phyloP scores from a whole-genome alignment of 2,888 invertebrate genomes.

The Spicauda simplicius region DNA sequence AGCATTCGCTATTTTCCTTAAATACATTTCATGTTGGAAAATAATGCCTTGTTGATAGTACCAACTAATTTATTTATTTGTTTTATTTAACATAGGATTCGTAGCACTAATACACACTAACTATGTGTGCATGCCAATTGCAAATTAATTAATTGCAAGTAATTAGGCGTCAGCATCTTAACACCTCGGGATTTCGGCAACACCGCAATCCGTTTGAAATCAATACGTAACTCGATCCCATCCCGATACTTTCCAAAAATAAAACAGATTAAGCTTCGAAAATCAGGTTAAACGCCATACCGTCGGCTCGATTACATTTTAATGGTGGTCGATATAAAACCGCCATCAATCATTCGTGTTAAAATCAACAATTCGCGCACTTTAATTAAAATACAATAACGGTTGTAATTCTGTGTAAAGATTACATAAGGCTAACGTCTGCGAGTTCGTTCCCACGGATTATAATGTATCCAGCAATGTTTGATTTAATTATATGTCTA shows the following conservation, averaged over 20 bases:
- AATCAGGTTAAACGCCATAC: constrained; percentile 43
- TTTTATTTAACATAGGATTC: no score
- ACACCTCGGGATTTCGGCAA: constrained; percentile 1
- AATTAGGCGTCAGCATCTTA: constrained; percentile 1
- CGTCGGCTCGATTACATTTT: constrained; percentile 47
- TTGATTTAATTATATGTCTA: no score
- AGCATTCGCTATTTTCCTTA: no score
- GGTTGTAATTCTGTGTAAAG: background rate
- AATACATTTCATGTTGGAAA: no score
- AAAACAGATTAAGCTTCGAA: constrained; percentile 27
- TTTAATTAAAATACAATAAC: constrained; percentile 31
- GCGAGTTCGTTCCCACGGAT: background rate
- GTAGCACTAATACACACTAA: no score
- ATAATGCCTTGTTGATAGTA: no score
- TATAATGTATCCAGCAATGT: no score
- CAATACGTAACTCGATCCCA: constrained; percentile 21
- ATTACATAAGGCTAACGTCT: background rate
- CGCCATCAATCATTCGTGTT: constrained; percentile 54
- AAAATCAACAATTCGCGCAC: constrained; percentile 39
- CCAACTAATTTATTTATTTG: no score
- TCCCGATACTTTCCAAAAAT: constrained; percentile 23
- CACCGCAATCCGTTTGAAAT: constrained; percentile 16
- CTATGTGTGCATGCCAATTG: no score
- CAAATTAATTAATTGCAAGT: background rate
- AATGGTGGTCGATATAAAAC: constrained; percentile 47